Evolutionary conservation across 2,113 vertebrate genomes (phyloP), one percentile per base, ranked within the genome.

Genomic region (Fulmarus glacialis): DNA sequence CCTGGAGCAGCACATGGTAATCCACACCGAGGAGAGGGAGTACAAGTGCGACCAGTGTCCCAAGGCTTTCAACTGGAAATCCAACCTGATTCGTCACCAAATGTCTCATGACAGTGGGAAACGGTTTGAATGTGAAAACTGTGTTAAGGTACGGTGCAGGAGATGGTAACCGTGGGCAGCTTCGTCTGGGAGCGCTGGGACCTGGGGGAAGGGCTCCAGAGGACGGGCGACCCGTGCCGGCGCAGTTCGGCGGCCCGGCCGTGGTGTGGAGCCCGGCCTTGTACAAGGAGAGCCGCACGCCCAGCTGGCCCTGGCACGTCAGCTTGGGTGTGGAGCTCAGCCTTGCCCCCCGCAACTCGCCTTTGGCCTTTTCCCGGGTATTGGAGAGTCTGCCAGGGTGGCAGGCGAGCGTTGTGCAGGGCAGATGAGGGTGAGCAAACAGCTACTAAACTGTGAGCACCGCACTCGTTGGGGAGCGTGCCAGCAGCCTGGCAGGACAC

Each of bases 1-100:
- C 98, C 97, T 99, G 97, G 99, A 99, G 90, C 99, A 99, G 97
- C 99, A 99, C 98, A 99, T 99, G 99, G 99, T 99, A 12, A 98
- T 99, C 87, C 99, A 99, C 97, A 99, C 99, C 0, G 99, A 99
- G 93, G 99, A 99, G 97, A 95, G 99, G 18, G 99, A 99, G 95
- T 99, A 99, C 98, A 99, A 99, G 97, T 99, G 99, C 47, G 99
- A 99, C 98, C 99, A 99, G 98, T 99, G 99, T n/a, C 99, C 99
- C 93, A 99, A 99, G 98, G 99, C 99, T 93, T 99, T 99, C 99
- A 99, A 99, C 99, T 99, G 99, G 99, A 99, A 99, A 98, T 99
- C 99, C 95, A 99, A 99, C 98, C 99, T 99, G 98, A 99, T 99
- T 90, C 99, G 99, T 75, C 99, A 99, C 98, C 99, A 99, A 97